Conservation (phyloP, 1,140 invertebrate genomes). For the Apis cerana region DNA sequence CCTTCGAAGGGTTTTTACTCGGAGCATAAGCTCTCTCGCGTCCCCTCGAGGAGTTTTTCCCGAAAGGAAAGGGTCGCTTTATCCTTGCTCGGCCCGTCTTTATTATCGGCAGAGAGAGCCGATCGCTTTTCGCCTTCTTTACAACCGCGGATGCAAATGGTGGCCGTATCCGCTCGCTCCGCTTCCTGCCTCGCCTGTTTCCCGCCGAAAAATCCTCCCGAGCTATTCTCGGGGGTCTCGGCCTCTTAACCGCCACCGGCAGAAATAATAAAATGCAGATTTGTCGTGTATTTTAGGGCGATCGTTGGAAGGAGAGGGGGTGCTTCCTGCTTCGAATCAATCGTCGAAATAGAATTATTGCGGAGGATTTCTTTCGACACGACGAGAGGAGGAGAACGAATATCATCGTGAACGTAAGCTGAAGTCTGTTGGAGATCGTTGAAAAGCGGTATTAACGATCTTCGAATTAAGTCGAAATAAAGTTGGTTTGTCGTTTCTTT, state of each 20-base stretch:
- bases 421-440: too few relatives aligned
- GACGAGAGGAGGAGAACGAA: too few relatives aligned
- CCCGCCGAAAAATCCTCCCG: constrained; percentile 24
- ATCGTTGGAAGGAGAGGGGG: not conserved
- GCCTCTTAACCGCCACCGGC: constrained; percentile 69
- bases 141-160: constrained; percentile 77
- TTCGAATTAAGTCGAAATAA: too few relatives aligned
- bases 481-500: too few relatives aligned
- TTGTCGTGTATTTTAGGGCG: constrained; percentile 34
- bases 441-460: too few relatives aligned
- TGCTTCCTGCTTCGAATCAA: not conserved
- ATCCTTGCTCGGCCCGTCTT: constrained; percentile 61
- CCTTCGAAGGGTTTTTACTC: constrained; percentile 68
- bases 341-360: not conserved
- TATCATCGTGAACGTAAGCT: not conserved
- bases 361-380: too few relatives aligned
- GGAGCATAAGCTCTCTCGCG: constrained; percentile 69
- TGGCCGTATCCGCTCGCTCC: constrained; percentile 70
- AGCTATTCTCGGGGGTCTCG: constrained; percentile 3
- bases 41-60: constrained; percentile 34
- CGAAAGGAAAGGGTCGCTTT: constrained; percentile 48
- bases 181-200: constrained; percentile 59
- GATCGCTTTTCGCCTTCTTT: constrained; percentile 74
- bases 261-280: constrained; percentile 79
- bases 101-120: constrained; percentile 64